Evolutionary conservation across 1,140 invertebrate species (phyloP).

Genomic region (Papilio polyxenes): DNA sequence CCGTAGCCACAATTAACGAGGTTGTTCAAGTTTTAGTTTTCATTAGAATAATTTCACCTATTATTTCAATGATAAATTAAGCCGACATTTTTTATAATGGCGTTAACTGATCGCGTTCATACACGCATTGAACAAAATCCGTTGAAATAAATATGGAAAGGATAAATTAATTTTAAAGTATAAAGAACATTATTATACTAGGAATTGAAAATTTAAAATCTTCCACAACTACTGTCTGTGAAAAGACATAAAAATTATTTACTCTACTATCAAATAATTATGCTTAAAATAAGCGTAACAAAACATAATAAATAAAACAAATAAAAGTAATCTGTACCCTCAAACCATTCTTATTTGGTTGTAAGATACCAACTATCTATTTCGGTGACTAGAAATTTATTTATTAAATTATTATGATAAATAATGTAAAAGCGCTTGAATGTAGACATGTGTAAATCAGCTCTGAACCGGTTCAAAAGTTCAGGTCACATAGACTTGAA

Average conservation of each 20-base stretch:
- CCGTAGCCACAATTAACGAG: slow-evolving; percentile 30
- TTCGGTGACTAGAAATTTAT: background rate
- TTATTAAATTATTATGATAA: background rate
- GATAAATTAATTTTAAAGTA: background rate
- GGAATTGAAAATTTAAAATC: no score
- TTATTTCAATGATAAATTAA: slow-evolving; percentile 4
- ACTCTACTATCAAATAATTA: background rate
- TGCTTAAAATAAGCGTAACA: background rate
- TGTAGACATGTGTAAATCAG: no score
- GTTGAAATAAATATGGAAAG: background rate
- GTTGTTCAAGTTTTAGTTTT: slow-evolving; percentile 21
- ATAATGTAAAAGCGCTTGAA: background rate
- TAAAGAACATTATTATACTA: no score
- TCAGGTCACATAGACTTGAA: no score
- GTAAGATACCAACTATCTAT: background rate
- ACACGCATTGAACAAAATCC: background rate
- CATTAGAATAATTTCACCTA: slow-evolving; percentile 12
- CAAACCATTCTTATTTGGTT: no score
- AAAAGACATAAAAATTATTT: background rate
- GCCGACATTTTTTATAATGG: slow-evolving; percentile 11
- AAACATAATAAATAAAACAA: no score
- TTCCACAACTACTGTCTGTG: background rate
- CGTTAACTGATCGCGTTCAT: slow-evolving; percentile 9
- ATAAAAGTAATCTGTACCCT: no score
- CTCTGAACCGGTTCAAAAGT: no score